Percentiles rank a stretch among this genome's conserved stretches.
These are phyloP conservation scores for Mus pahari DNA, from an alignment of 2,113 vertebrate species.

Conservation along the genomic window DNA sequence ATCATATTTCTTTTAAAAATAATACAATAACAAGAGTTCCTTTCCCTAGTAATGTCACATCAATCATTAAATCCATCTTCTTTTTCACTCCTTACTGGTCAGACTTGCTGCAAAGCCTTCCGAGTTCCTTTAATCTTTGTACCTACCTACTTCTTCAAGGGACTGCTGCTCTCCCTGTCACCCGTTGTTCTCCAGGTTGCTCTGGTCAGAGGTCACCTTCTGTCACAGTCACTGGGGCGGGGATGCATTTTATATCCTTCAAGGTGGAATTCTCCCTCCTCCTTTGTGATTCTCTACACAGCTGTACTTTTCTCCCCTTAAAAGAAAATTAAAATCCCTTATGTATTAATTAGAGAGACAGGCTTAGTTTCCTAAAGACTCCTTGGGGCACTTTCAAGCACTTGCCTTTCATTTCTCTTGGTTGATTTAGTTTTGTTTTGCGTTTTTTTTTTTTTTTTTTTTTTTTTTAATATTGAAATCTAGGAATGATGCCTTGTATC, in stretches of 20 bases:
- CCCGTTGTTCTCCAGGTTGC: background rate
- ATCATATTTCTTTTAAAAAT: background rate
- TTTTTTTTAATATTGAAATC: conserved; percentile 32
- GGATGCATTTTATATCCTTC: conserved; percentile 43
- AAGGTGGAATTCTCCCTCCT: conserved; percentile 53
- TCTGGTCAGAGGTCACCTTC: conserved; percentile 5
- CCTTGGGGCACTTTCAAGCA: conserved; percentile 54
- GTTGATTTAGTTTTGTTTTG: conserved; percentile 35
- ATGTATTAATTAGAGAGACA: conserved; percentile 76
- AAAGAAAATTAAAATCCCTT: conserved; percentile 67
- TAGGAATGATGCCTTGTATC: background rate
- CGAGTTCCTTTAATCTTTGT: background rate
- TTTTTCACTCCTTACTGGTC: conserved; percentile 1
- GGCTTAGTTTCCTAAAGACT: conserved; percentile 66
- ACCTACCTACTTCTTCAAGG: conserved; percentile 41
- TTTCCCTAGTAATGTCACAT: conserved; percentile 19
- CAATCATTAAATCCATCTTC: conserved; percentile 60
- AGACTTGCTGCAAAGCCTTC: conserved; percentile 29
- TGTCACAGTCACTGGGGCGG: conserved; percentile 35
- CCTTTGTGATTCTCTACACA: conserved; percentile 42
- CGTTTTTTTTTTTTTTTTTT: conserved; percentile 18
- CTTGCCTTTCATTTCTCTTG: conserved; percentile 68
- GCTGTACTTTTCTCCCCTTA: conserved; percentile 34
- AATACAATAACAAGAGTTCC: conserved; percentile 28
- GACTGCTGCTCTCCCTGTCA: conserved; percentile 17